These are phyloP conservation scores for Lasius platythorax DNA, from an alignment of 2,888 invertebrate species.

Conservation along the genomic window DNA sequence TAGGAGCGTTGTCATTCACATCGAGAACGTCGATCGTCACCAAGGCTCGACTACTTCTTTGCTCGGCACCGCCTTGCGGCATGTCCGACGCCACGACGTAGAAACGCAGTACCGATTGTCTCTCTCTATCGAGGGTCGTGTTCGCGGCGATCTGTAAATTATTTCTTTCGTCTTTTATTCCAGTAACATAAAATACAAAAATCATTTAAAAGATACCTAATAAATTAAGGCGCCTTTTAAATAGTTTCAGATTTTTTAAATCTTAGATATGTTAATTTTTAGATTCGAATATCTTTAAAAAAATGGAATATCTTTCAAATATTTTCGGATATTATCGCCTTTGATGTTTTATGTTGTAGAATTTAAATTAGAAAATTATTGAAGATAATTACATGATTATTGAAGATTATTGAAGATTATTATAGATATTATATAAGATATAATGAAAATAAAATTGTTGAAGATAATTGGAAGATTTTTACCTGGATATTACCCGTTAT, in stretches of 20 bases:
- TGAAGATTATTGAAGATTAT: no score
- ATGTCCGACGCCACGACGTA: slow-evolving; percentile 92
- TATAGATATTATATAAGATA: no score
- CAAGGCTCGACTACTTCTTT: slow-evolving; percentile 89
- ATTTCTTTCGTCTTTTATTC: not conserved
- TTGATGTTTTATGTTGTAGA: not conserved
- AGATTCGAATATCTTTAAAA: not conserved
- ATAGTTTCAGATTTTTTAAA: not conserved
- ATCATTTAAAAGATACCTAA: not conserved
- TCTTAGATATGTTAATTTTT: not conserved
- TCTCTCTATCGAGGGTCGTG: slow-evolving; percentile 91
- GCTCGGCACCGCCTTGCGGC: slow-evolving; percentile 90
- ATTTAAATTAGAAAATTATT: slow-evolving; percentile 4
- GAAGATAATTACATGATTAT: not conserved
- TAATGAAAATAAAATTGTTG: no score
- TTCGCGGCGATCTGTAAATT: slow-evolving; percentile 87
- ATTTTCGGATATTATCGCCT: not conserved
- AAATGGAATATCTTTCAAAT: not conserved
- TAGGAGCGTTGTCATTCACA: slow-evolving; percentile 93
- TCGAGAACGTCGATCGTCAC: slow-evolving; percentile 91
- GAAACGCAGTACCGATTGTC: slow-evolving; percentile 90
- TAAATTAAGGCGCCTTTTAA: not conserved
- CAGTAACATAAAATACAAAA: not conserved
- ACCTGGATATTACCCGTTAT: slow-evolving; percentile 90
- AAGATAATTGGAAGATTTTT: slow-evolving; percentile 43